Base-by-base conservation (phyloP, 2,888 invertebrate genomes). In the Sarcophaga subvicina region DNA sequence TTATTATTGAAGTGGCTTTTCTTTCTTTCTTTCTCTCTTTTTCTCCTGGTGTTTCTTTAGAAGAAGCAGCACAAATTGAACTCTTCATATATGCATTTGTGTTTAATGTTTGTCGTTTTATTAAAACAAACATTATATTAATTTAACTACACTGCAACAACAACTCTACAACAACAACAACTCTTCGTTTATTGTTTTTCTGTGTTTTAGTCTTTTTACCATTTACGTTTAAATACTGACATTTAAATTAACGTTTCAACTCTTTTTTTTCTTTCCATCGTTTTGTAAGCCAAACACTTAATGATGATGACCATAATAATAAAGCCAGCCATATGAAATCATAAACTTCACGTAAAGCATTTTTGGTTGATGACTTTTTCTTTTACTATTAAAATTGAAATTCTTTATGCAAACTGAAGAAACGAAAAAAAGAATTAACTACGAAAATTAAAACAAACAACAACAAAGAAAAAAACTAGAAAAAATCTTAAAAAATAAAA, bases 241-340 rank as follows among this genome's bases (percentile, higher is more conserved):
- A 66, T 73, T 79, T 20, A 66, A 47, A 70, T 70, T 62, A 27
- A 62, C 10, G 25, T 27, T 54, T 20, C 64, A 59, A 37, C 14
- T 76, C 45, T 27, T 62, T 54, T 54, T 59, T 49, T 64, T 71
- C 4, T 77, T 70, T 70, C 59, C 69, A 63, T 71, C 60, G 25
- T 83, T 72, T 70, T 75, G 66, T 8, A 37, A 54, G 54, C 76
- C 59, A 69, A 20, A n/a, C 45, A 64, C n/a, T 64, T 85, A 85
- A 85, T 85, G 84, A 85, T 85, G 84, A 85, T 85, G 76, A 85
- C 84, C 80, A 72, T 85, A 85, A 85, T 85, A 85, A 85, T 54
- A 75, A 60, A 60, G 70, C 54, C 54, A 17, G 12, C 4, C 14
- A 49, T 14, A 54, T 54, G 54, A 54, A 54, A 54, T 54, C 8